These are phyloP conservation scores for Colaptes auratus DNA, from an alignment of 2,113 vertebrate genomes.

Conservation along the genomic window DNA sequence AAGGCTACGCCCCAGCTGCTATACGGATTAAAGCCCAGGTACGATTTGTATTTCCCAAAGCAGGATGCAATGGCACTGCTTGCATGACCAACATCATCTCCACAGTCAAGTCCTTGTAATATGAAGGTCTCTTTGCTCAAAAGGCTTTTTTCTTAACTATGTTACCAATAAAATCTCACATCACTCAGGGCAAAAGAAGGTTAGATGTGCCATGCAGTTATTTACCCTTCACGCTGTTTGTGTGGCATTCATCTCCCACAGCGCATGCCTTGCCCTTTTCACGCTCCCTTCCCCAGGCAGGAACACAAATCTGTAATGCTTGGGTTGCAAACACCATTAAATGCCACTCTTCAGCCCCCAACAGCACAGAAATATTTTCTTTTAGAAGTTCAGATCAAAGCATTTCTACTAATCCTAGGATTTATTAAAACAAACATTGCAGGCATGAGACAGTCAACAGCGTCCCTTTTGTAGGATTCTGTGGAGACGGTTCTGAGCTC, in stretches of 20 bases:
- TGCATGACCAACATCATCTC: not conserved
- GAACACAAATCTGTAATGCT: constrained; percentile 59
- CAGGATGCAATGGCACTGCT: not conserved
- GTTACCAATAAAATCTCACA: constrained; percentile 10
- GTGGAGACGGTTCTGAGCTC: constrained; percentile 53
- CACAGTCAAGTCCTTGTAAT: constrained; percentile 17
- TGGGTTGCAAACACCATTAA: constrained; percentile 64
- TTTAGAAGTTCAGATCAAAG: constrained; percentile 67
- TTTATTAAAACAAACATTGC: constrained; percentile 65
- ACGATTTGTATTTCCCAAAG: not conserved
- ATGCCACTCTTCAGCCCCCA: constrained; percentile 51
- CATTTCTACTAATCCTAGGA: constrained; percentile 67
- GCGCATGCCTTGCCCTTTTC: constrained; percentile 40
- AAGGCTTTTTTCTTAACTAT: constrained; percentile 31
- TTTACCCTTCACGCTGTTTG: constrained; percentile 49
- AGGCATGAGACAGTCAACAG: constrained; percentile 58
- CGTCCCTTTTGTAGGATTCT: constrained; percentile 56
- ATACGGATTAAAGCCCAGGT: not conserved
- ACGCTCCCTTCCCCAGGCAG: constrained; percentile 50
- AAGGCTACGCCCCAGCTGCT: not conserved
- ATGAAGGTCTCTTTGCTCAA: constrained; percentile 21
- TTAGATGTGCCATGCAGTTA: constrained; percentile 39
- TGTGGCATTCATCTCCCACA: constrained; percentile 43
- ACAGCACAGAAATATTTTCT: constrained; percentile 67
- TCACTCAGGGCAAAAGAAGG: not conserved